Evolutionary conservation across 2,888 invertebrate genomes (phyloP), one percentile per base, ranked within the genome.

Genomic region (Caenorhabditis imperialis): DNA sequence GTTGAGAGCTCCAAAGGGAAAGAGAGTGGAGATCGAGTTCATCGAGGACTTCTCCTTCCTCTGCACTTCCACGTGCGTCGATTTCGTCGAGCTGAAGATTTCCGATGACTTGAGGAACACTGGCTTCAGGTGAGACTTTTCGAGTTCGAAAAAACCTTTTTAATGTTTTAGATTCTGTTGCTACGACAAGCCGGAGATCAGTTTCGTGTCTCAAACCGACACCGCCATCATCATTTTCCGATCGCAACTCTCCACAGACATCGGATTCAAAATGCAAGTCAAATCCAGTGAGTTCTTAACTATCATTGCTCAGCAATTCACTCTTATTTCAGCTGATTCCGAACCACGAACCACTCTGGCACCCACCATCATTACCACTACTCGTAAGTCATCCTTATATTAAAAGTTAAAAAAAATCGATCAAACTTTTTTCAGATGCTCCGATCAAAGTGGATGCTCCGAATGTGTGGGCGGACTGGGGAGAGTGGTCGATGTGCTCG

Each of bases 121-220:
- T 40, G 88, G 88, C 18, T 80, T 84, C 47, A 71, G 86, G 84
- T 86, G 0, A 6, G 38, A 30, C 23, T 37, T 22, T 35, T 20
- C 33, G 18, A 37, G 14, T 37, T 23, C 44, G 18, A 40, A 16
- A 22, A n/a, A 20, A 5, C 30, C 2, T 23, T 48, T 23, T 25
- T 48, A 48, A 6, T 7, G 27, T 30, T 80, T 20, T 57, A 85
- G 86, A 62, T 82, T 86, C 60, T 88, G 88, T 50, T 88, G 88
- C 72, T 81, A 78, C 48, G 76, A 84, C 12, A 78, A 74, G 44
- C 88, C 95, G 93, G 57, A 94, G 93, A 72, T 95, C 94, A 90
- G 94, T 93, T 91, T 96, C 94, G 85, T 96, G 94, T 96, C 96
- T 94, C 94, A 96, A 94, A 65, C 95, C 94, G 83, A 95, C 92